Evolutionary conservation across 2,797 vertebrate genomes (phyloP), one percentile per base, ranked within the genome.

Genomic region (Clamator glandarius): DNA sequence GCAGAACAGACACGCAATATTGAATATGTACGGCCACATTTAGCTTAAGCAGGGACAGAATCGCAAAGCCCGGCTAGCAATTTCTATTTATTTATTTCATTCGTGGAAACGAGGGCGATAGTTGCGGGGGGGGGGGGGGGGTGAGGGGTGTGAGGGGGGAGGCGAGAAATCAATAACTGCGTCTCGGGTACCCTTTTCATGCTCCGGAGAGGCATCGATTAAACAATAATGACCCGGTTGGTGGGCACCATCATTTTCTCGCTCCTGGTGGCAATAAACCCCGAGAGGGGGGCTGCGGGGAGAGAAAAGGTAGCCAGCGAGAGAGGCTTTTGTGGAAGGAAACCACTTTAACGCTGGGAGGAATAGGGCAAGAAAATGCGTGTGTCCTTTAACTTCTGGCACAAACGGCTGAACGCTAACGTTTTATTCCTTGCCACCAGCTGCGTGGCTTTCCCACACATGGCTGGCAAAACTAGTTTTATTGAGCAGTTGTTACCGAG

Each of bases 201-300:
- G 98, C 98, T 98, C 98, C 97, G 97, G 98, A 98, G 98, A 98
- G 97, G 98, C 98, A 99, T 98, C 98, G 98, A 99, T 98, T 98
- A 98, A 99, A 98, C 98, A 98, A 98, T 99, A 98, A 99, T 98
- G 98, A 99, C 98, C 98, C 97, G 96, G 97, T 98, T 98, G 97
- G 98, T 97, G 98, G 98, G 97, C 97, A 98, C 98, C 97, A 94
- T 97, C 91, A 94, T 97, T 97, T 97, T 95, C 95, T 97, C 79
- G 86, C 97, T 97, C 95, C 95, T 95, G 95, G 92, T 95, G 96
- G 96, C 89, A 90, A 95, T 95, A 97, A 97, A 97, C 93, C 97
- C 97, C 92, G 67, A 57, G 95, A 94, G n/a, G n/a, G 66, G 91
- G 84, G 83, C 87, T n/a, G 55, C 48, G 64, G 87, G 80, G 57